These are phyloP conservation scores for Harpegnathos saltator DNA, from an alignment of 1,140 invertebrate genomes.

Conservation along the genomic window DNA sequence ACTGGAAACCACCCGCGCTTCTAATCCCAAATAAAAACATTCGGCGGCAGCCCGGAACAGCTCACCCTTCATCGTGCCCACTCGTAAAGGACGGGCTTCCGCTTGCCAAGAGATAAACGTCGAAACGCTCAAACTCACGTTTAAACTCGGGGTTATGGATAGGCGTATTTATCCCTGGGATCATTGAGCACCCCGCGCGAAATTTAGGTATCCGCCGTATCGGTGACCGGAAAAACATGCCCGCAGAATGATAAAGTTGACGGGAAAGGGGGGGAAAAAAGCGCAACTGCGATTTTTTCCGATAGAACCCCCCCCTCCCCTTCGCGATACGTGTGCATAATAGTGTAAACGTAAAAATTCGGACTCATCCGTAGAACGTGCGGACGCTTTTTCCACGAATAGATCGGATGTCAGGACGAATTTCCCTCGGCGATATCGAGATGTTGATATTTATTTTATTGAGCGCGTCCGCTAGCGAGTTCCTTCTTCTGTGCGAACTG, in stretches of 20 bases:
- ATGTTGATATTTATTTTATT: no score
- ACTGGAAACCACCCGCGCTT: conserved; percentile 43
- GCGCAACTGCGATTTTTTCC: not conserved
- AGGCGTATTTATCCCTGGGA: conserved; percentile 42
- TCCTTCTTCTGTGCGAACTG: no score
- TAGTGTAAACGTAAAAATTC: not conserved
- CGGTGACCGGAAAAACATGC: conserved; percentile 2
- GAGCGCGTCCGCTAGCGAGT: no score
- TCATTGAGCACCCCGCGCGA: conserved; percentile 38
- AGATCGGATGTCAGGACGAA: no score
- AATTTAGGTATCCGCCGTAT: conserved; percentile 18
- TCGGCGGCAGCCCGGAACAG: conserved; percentile 42
- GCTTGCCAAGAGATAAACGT: conserved; percentile 52
- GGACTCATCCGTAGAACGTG: no score
- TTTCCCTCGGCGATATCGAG: no score
- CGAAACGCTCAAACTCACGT: conserved; percentile 49
- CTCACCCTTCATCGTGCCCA: conserved; percentile 26
- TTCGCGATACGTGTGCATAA: no score
- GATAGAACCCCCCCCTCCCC: not conserved
- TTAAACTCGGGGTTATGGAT: conserved; percentile 40
- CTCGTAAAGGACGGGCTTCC: conserved; percentile 49
- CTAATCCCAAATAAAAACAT: conserved; percentile 57
- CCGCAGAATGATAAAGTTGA: conserved; percentile 4
- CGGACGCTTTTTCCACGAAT: no score
- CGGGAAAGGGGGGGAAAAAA: not conserved